A percentile compares a stretch with the other conserved stretches of the same genome.
Evolutionary conservation across 1,140 invertebrate genomes (phyloP).

Genomic region (Drosophila virilis): DNA sequence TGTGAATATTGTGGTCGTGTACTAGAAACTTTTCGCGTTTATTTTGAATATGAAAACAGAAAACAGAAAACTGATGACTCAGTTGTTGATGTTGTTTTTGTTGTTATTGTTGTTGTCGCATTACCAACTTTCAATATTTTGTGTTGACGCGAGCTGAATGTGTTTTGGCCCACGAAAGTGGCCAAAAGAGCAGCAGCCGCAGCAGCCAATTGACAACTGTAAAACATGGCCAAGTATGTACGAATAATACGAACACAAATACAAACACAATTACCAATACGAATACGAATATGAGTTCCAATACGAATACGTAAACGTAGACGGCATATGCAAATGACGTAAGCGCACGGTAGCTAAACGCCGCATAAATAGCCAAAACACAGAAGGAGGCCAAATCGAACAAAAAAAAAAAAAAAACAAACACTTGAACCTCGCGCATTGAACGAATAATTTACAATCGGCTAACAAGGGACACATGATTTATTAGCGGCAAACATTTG

Average conservation of each 20-base stretch:
- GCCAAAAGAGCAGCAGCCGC: conserved; percentile 30
- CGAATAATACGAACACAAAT: conserved; percentile 34
- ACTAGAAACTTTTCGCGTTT: conserved; percentile 8
- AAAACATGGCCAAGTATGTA: conserved; percentile 77
- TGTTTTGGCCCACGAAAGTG: conserved; percentile 14
- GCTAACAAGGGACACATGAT: conserved; percentile 57
- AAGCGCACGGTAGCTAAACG: conserved; percentile 54
- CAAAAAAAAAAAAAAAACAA: conserved; percentile 4
- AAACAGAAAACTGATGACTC: conserved; percentile 48
- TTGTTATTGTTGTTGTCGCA: conserved; percentile 31
- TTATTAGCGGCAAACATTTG: conserved; percentile 68
- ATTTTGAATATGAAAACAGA: conserved; percentile 21
- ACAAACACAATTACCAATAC: not conserved
- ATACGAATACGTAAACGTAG: conserved; percentile 1
- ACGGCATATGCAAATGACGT: conserved; percentile 60
- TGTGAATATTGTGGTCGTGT: conserved; percentile 29
- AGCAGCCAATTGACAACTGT: conserved; percentile 72
- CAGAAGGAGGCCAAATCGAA: conserved; percentile 35
- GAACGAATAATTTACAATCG: conserved; percentile 47
- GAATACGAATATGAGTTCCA: not conserved
- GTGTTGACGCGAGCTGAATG: conserved; percentile 62
- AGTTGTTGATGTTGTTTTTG: conserved; percentile 9
- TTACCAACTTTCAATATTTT: conserved; percentile 76
- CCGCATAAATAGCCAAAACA: conserved; percentile 51
- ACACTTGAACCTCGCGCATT: conserved; percentile 26